Percentiles rank a stretch among this genome's conserved stretches.
Conservation (phyloP, 2,888 invertebrate genomes). For the Acanthosepion pharaonis region DNA sequence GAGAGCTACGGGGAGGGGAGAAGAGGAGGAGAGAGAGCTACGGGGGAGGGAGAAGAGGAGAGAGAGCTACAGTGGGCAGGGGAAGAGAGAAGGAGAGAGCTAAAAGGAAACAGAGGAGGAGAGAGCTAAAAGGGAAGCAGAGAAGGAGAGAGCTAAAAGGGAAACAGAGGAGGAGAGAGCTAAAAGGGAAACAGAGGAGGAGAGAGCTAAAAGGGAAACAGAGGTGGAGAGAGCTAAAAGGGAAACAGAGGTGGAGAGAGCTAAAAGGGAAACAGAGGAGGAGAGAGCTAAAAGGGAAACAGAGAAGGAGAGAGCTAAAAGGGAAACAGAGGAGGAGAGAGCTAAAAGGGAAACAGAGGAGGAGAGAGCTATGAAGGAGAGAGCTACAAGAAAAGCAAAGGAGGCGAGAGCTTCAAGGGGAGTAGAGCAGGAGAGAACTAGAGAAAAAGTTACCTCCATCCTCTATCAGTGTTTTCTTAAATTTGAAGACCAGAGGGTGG, state of each 20-base stretch:
- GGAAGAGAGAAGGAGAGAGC: background rate
- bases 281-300: fast-evolving
- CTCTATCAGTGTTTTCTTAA: too few relatives aligned
- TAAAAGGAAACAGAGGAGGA: background rate
- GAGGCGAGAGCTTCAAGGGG: too few relatives aligned
- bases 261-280: background rate
- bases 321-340: background rate
- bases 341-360: background rate
- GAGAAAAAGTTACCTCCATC: too few relatives aligned
- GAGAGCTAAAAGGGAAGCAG: too few relatives aligned
- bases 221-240: background rate
- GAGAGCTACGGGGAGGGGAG: background rate
- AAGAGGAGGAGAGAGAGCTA: background rate
- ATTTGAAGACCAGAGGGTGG: too few relatives aligned
- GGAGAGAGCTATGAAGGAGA: background rate
- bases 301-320: background rate
- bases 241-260: background rate
- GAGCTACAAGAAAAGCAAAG: too few relatives aligned
- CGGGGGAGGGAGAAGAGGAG: background rate
- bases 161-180: too few relatives aligned
- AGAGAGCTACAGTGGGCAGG: background rate
- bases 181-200: too few relatives aligned
- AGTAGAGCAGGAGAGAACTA: too few relatives aligned
- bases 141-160: too few relatives aligned
- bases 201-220: background rate